Evolutionary conservation across 2,888 invertebrate species (phyloP).

Genomic region (Macrosoma leucophasiata): DNA sequence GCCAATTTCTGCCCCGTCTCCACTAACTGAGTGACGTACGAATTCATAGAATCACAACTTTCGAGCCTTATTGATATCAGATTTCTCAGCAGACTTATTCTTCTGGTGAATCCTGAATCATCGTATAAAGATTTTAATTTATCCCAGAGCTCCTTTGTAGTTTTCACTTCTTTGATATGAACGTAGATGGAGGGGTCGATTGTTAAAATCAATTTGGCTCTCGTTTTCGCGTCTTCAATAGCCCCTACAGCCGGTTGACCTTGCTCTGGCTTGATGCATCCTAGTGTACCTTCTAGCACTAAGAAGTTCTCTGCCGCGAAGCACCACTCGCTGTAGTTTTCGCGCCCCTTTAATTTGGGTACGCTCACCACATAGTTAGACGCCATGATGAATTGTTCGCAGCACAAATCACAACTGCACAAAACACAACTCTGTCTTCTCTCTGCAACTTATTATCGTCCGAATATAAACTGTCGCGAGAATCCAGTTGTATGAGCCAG

Average conservation of each 20-base stretch:
- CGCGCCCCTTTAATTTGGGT: conserved; percentile 22
- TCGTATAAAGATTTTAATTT: conserved; percentile 9
- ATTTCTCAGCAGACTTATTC: conserved; percentile 13
- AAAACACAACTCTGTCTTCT: not conserved
- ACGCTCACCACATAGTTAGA: conserved; percentile 14
- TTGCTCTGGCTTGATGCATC: conserved; percentile 4
- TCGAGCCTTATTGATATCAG: conserved; percentile 23
- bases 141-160: conserved; percentile 10
- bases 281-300: conserved; percentile 15
- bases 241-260: conserved; percentile 2
- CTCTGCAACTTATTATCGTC: conserved; percentile 1
- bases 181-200: conserved; percentile 16
- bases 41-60: conserved; percentile 12
- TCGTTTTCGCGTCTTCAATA: conserved; percentile 10
- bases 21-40: conserved; percentile 10
- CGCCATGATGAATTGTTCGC: not conserved
- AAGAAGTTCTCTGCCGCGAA: conserved; percentile 24
- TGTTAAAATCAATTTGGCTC: conserved; percentile 11
- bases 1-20: conserved; percentile 17
- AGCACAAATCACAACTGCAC: not conserved
- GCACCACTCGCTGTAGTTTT: conserved; percentile 23
- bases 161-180: conserved; percentile 13
- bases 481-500: not conserved
- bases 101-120: conserved; percentile 13
- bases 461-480: not conserved